Evolutionary conservation across 2,113 vertebrate genomes (phyloP).

Genomic region (Melanerpes aurifrons): DNA sequence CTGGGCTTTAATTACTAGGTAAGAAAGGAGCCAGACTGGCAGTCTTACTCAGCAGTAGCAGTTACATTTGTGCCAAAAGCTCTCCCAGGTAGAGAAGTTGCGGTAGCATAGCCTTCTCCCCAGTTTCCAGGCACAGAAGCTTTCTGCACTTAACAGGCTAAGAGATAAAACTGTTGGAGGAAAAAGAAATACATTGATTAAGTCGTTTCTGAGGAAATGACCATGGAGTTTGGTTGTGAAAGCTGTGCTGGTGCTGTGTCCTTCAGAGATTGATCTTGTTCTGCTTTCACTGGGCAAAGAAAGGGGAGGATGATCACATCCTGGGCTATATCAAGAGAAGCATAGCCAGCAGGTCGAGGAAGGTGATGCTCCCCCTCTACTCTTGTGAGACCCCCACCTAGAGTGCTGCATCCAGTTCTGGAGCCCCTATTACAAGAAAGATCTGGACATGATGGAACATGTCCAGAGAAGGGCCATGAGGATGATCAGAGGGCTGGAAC

Average conservation of each 20-base stretch:
- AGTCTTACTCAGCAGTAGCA: background rate
- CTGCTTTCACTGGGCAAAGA: background rate
- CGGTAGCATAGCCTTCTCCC: background rate
- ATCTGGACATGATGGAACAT: too few relatives aligned
- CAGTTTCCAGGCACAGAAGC: background rate
- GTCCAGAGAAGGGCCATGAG: too few relatives aligned
- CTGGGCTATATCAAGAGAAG: too few relatives aligned
- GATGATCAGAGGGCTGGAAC: too few relatives aligned
- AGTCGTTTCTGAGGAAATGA: background rate
- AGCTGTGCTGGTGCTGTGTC: background rate
- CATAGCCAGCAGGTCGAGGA: too few relatives aligned
- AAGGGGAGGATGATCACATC: background rate
- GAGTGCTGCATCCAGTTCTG: too few relatives aligned
- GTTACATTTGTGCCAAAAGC: background rate
- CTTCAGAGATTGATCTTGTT: background rate
- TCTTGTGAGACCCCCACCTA: too few relatives aligned
- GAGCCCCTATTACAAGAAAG: too few relatives aligned
- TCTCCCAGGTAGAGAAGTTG: background rate
- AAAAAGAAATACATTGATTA: background rate
- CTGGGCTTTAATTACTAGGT: background rate
- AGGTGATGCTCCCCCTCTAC: too few relatives aligned
- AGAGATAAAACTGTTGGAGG: background rate
- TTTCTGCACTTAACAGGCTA: background rate
- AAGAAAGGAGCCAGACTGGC: background rate
- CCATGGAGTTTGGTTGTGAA: background rate